A percentile compares a stretch with the other conserved stretches of the same genome.
Evolutionary conservation across 2,113 vertebrate species (phyloP).

Genomic region (Semnopithecus entellus): DNA sequence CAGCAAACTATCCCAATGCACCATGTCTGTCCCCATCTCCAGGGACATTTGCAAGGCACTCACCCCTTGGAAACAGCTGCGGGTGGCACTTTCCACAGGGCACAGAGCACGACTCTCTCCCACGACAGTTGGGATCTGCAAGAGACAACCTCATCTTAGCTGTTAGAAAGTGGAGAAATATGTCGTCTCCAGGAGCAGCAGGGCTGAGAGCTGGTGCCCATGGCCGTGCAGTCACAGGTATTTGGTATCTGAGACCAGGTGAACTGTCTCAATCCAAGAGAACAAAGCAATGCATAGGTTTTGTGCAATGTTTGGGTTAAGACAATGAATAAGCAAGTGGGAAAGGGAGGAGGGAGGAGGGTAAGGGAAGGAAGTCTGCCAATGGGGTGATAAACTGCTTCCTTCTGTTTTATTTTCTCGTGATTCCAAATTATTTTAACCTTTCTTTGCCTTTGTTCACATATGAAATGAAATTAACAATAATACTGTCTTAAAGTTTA

Average conservation of each 20-base stretch:
- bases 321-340: not conserved
- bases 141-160: not conserved
- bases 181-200: not conserved
- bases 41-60: conserved; percentile 48
- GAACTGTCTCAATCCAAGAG: not conserved
- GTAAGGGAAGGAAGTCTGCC: not conserved
- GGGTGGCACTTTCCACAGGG: conserved; percentile 83
- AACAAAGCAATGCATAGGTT: not conserved
- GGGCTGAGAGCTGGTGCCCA: not conserved
- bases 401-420: not conserved
- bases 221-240: not conserved
- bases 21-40: not conserved
- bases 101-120: conserved; percentile 84
- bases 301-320: not conserved
- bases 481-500: not conserved
- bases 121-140: conserved; percentile 87
- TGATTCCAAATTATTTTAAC: not conserved
- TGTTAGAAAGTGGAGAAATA: conserved; percentile 18
- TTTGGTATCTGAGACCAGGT: not conserved
- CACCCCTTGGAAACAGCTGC: conserved; percentile 89
- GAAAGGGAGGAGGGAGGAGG: not conserved
- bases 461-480: not conserved
- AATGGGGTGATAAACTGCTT: not conserved
- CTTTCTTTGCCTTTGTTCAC: not conserved
- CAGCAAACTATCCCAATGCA: not conserved